phyloP scores from a whole-genome alignment of 2,113 vertebrate species.

The Lepus europaeus region DNA sequence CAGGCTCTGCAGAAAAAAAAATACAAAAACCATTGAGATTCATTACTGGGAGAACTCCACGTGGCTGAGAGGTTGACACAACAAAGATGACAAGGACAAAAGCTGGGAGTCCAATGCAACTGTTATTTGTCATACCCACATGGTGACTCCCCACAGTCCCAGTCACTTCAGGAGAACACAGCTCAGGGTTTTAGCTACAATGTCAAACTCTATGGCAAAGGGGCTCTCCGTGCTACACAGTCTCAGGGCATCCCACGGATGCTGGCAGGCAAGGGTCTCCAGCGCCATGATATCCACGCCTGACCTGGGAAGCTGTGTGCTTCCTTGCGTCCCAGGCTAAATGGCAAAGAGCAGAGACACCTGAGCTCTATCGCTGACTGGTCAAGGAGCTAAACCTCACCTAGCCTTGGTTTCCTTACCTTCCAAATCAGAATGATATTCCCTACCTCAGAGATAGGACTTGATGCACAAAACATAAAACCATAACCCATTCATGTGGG shows the following conservation, averaged over 20 bases:
- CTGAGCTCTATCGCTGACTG: neutral
- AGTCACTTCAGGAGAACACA: neutral
- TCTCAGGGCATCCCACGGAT: neutral
- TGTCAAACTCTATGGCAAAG: neutral
- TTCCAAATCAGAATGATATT: neutral
- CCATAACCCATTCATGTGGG: neutral
- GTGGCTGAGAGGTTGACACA: neutral
- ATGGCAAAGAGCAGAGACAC: neutral
- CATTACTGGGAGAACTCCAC: neutral
- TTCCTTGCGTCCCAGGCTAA: neutral
- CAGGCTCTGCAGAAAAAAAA: conserved; percentile 92
- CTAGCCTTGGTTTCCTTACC: neutral
- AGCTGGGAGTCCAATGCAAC: neutral
- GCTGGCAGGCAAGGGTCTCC: neutral
- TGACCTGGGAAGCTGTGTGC: neutral
- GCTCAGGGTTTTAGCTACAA: neutral
- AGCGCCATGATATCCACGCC: neutral
- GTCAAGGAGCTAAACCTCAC: neutral
- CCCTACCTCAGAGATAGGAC: neutral
- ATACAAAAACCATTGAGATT: conserved; percentile 68
- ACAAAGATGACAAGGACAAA: neutral
- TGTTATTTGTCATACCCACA: neutral
- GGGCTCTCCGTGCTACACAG: neutral
- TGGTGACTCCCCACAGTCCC: neutral
- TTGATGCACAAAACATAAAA: neutral